phyloP scores from a whole-genome alignment of 2,797 vertebrate genomes.

The Microchirus variegatus region DNA sequence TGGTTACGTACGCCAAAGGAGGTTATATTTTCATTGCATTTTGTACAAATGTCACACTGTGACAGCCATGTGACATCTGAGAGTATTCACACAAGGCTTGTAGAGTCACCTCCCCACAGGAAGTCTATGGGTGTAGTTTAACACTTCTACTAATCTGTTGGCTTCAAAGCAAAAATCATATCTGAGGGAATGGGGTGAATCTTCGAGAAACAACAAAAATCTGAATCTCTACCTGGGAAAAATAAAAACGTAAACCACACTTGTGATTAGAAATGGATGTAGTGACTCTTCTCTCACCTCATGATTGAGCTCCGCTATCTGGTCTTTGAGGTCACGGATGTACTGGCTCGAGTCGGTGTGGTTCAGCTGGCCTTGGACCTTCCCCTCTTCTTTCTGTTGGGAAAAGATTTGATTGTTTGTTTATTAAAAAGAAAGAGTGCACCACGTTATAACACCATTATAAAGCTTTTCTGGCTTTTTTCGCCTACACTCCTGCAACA shows the following conservation, averaged over 20 bases:
- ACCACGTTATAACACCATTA: too few relatives aligned
- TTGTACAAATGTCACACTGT: background rate
- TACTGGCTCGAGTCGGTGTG: conserved; percentile 95
- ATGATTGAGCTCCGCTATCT: conserved; percentile 92
- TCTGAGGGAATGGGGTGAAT: conserved; percentile 60
- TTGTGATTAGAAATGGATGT: background rate
- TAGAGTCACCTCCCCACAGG: conserved; percentile 66
- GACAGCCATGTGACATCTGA: conserved; percentile 13
- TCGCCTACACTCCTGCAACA: too few relatives aligned
- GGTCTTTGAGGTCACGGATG: conserved; percentile 95
- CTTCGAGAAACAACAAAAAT: conserved; percentile 10
- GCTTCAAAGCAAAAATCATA: conserved; percentile 59
- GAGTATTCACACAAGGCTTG: conserved; percentile 29
- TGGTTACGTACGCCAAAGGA: too few relatives aligned
- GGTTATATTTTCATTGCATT: too few relatives aligned
- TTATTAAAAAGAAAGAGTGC: too few relatives aligned
- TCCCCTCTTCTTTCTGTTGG: conserved; percentile 96
- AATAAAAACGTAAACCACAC: background rate
- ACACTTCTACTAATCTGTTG: conserved; percentile 72
- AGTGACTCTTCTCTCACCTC: conserved; percentile 84
- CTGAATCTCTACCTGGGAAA: conserved; percentile 22
- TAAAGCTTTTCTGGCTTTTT: too few relatives aligned
- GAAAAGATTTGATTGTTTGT: background rate
- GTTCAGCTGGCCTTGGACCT: conserved; percentile 95
- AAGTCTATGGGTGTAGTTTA: conserved; percentile 82